Conservation (phyloP, 2,888 invertebrate genomes). For the Belgica antarctica region DNA sequence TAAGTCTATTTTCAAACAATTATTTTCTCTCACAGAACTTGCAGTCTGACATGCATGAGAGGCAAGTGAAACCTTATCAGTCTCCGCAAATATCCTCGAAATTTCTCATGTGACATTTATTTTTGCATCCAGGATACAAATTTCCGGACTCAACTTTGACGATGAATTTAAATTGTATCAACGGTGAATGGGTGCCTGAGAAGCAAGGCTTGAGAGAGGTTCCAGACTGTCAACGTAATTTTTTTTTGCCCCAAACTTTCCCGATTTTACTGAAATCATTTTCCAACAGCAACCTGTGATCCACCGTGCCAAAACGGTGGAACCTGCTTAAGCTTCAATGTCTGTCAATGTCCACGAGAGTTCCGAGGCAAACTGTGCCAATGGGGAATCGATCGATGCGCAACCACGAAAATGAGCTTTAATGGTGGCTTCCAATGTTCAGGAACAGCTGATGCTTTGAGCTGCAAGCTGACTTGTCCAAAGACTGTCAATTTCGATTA, state of each 20-base stretch:
- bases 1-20: not conserved
- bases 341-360: slow-evolving; percentile 73
- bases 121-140: slow-evolving; percentile 60
- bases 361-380: slow-evolving; percentile 55
- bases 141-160: slow-evolving; percentile 70
- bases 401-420: slow-evolving; percentile 64
- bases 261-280: slow-evolving; percentile 22
- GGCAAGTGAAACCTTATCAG: slow-evolving; percentile 47
- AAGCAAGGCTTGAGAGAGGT: slow-evolving; percentile 62
- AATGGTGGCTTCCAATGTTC: slow-evolving; percentile 75
- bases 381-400: slow-evolving; percentile 59
- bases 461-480: slow-evolving; percentile 68
- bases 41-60: slow-evolving; percentile 65
- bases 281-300: slow-evolving; percentile 61
- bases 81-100: not conserved
- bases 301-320: slow-evolving; percentile 80
- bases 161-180: slow-evolving; percentile 66
- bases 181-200: slow-evolving; percentile 69
- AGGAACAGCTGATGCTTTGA: slow-evolving; percentile 61
- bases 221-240: slow-evolving; percentile 69
- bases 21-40: slow-evolving; percentile 57
- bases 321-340: slow-evolving; percentile 71
- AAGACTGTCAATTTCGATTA: slow-evolving; percentile 63
- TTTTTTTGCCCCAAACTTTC: not conserved
- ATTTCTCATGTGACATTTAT: not conserved